Percentiles rank a stretch among this genome's conserved stretches.
Conservation (phyloP, 2,113 vertebrate genomes). For the Vulpes ferrilata region DNA sequence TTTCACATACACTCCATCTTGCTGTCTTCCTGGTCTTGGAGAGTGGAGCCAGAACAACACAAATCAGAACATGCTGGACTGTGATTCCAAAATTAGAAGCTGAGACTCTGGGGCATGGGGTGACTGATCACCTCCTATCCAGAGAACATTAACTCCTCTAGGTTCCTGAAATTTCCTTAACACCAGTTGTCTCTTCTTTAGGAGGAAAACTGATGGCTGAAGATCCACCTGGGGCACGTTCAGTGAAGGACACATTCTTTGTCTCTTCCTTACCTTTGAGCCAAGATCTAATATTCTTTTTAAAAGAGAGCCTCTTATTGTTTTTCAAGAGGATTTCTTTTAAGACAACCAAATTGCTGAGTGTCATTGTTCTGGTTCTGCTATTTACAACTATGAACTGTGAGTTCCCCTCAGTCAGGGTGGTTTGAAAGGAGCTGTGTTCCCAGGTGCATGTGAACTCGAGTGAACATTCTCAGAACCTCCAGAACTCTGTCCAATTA, state of each 20-base stretch:
- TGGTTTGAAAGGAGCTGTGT: background rate
- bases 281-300: background rate
- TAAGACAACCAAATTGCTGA: background rate
- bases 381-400: background rate
- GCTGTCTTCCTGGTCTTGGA: background rate
- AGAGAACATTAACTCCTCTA: background rate
- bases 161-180: background rate
- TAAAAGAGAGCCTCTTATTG: background rate
- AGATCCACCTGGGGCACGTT: background rate
- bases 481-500: background rate
- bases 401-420: background rate
- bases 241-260: background rate
- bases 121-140: background rate
- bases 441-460: background rate
- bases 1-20: background rate
- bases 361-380: background rate
- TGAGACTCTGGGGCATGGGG: background rate
- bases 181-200: background rate
- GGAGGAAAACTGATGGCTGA: background rate
- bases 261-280: background rate
- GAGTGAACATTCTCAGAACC: background rate
- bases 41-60: background rate
- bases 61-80: background rate
- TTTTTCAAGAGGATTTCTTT: constrained; percentile 47
- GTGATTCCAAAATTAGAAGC: background rate